phyloP scores from a whole-genome alignment of 2,888 invertebrate species.

The Miltochrista miniata region DNA sequence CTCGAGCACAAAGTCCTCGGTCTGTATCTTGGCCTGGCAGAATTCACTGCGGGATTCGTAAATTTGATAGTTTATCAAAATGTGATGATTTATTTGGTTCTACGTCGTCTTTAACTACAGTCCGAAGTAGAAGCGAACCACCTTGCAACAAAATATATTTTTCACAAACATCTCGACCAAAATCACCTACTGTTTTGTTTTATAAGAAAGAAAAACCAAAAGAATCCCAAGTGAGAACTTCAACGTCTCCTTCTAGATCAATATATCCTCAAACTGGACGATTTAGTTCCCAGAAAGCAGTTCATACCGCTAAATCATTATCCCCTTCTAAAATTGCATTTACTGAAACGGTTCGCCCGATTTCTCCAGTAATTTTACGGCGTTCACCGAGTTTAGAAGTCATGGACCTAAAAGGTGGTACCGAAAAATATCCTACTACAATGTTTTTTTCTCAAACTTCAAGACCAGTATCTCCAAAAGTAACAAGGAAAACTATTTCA shows the following conservation, averaged over 20 bases:
- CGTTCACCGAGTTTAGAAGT: constrained; percentile 38
- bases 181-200: constrained; percentile 70
- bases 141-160: constrained; percentile 80
- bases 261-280: constrained; percentile 63
- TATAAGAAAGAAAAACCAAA: constrained; percentile 54
- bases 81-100: constrained; percentile 68
- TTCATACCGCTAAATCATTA: constrained; percentile 37
- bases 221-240: constrained; percentile 35
- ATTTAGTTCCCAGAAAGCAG: constrained; percentile 65
- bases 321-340: constrained; percentile 66
- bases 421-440: constrained; percentile 52
- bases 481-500: constrained; percentile 43
- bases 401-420: constrained; percentile 32
- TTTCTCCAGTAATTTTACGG: constrained; percentile 57
- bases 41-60: constrained; percentile 76
- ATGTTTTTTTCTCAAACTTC: constrained; percentile 72
- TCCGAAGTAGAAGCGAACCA: constrained; percentile 86
- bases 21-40: constrained; percentile 85
- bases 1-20: constrained; percentile 81
- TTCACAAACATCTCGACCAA: constrained; percentile 77
- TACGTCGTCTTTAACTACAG: constrained; percentile 73
- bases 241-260: constrained; percentile 59
- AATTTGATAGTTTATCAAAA: constrained; percentile 75
- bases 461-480: constrained; percentile 69
- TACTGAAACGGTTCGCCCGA: constrained; percentile 66